Evolutionary conservation across 2,113 vertebrate species (phyloP), one percentile per base, ranked within the genome.

Genomic region (Gallinago media): DNA sequence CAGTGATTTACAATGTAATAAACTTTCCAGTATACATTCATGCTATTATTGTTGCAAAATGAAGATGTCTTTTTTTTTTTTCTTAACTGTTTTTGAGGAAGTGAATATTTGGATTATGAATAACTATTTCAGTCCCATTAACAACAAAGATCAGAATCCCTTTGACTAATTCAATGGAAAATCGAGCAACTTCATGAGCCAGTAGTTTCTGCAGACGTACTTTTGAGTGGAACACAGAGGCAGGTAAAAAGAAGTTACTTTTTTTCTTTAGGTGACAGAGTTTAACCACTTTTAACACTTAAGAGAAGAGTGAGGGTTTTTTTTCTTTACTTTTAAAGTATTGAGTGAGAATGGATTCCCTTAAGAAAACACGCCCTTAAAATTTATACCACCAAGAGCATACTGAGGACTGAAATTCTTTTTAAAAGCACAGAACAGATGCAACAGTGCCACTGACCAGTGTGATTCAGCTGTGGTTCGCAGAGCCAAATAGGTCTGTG

Each of bases 21-120:
- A 95, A 75, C 47, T 66, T 85, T 68, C 75, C 74, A 71, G 36
- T n/a, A 92, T 65, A 36, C 77, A 54, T 46, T 68, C 36, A 4
- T 58, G 27, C 12, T 86, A 63, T 81, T 91, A 89, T 23, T 94
- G 5, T 32, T 92, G 38, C 15, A 96, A 95, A 97, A 93, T 52
- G 14, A 73, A 26, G 67, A 59, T n/a, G 12, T 61, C 25, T 22
- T 16, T 25, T 46, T 9, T 12, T 38, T 92, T 86, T n/a, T 73
- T 7, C 17, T 19, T 71, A 73, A 26, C 47, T 75, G 11, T 66
- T 91, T 94, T 66, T 71, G 32, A 83, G 38, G 52, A 95, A 96
- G n/a, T 79, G 62, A 63, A 26, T 61, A 88, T 61, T 96, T 83
- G 72, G 29, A 52, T n/a, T 66, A 16, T 47, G 46, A 90, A 34